Evolutionary conservation across 2,113 vertebrate genomes (phyloP).

Genomic region (Pygoscelis antarcticus): DNA sequence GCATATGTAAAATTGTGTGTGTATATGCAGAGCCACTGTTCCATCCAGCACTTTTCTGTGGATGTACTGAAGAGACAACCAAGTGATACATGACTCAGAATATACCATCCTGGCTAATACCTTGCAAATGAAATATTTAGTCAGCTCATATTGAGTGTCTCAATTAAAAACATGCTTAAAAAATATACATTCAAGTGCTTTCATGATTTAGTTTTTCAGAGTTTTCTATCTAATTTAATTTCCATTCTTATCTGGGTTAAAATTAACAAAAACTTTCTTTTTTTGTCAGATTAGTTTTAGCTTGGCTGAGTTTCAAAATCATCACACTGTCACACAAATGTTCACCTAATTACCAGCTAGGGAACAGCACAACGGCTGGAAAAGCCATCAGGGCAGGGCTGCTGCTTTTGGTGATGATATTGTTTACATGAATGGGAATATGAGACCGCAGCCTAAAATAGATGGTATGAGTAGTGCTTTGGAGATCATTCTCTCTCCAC

Average conservation of each 20-base stretch:
- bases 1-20: not conserved
- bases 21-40: not conserved
- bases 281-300: not conserved
- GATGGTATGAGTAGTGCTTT: not conserved
- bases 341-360: constrained; percentile 5
- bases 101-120: not conserved
- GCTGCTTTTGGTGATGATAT: constrained; percentile 15
- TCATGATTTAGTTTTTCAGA: not conserved
- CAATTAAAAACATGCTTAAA: not conserved
- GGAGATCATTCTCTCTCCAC: not conserved
- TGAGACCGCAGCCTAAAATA: constrained; percentile 40
- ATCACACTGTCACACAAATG: not conserved
- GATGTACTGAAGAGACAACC: not conserved
- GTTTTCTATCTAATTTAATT: not conserved
- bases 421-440: constrained; percentile 55
- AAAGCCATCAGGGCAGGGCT: constrained; percentile 16
- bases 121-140: not conserved
- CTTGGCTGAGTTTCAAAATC: not conserved
- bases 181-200: not conserved
- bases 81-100: not conserved
- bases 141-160: not conserved
- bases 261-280: not conserved
- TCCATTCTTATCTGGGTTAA: not conserved
- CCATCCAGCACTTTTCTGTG: not conserved
- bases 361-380: not conserved